phyloP scores from a whole-genome alignment of 2,888 invertebrate genomes.

The Heliconius ethilla region DNA sequence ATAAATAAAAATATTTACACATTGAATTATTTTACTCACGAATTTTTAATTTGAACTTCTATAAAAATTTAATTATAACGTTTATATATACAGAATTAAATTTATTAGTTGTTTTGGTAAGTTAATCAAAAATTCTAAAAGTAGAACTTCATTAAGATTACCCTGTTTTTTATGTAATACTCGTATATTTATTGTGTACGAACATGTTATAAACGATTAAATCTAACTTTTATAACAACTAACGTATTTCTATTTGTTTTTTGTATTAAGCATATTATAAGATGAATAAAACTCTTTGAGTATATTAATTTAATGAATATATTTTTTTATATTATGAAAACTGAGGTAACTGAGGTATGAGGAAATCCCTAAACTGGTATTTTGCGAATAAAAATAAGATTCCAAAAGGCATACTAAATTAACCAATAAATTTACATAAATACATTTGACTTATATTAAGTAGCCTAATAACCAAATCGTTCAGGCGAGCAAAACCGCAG shows the following conservation, averaged over 20 bases:
- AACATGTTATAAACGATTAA: conserved; percentile 16
- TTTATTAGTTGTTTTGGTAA: conserved; percentile 4
- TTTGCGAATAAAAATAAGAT: no score
- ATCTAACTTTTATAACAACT: not conserved
- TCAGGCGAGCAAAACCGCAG: no score
- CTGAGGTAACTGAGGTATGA: no score
- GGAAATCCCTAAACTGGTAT: no score
- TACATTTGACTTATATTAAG: no score
- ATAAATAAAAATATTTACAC: no score
- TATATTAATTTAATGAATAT: not conserved
- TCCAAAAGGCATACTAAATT: no score
- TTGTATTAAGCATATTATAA: not conserved
- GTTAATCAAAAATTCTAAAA: not conserved
- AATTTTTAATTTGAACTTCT: not conserved
- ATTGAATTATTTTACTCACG: not conserved
- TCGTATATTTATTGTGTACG: conserved; percentile 9
- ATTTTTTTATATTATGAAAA: no score
- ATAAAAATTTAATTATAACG: not conserved
- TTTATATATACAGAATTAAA: not conserved
- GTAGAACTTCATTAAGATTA: conserved; percentile 17
- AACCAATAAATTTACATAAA: no score
- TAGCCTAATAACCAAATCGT: no score
- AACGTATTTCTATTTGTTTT: not conserved
- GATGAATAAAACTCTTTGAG: not conserved
- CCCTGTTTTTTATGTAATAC: conserved; percentile 8